Evolutionary conservation across 2,888 invertebrate species (phyloP).

Genomic region (Cyaniris semiargus): DNA sequence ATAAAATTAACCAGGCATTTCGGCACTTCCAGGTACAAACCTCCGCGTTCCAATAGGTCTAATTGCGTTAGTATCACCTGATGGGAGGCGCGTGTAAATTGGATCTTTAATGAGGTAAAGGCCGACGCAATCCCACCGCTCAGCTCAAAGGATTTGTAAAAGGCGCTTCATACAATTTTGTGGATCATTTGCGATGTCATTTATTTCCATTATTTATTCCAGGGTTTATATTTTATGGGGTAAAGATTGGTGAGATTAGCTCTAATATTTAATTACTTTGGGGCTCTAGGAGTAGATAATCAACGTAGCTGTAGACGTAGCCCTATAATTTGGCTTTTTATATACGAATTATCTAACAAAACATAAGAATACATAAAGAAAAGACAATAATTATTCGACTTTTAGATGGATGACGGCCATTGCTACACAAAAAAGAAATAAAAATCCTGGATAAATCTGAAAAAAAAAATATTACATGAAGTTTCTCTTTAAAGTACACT

Average conservation of each 20-base stretch:
- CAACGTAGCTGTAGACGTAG: too few relatives aligned
- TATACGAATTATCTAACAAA: too few relatives aligned
- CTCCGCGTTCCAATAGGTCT: conserved; percentile 47
- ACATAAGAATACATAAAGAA: too few relatives aligned
- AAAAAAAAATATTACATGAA: too few relatives aligned
- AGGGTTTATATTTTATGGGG: not conserved
- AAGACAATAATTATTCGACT: too few relatives aligned
- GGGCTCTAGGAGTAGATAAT: too few relatives aligned
- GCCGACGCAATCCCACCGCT: conserved; percentile 58
- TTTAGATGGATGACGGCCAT: too few relatives aligned
- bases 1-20: not conserved
- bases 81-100: conserved; percentile 68
- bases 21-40: not conserved
- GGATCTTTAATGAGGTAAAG: conserved; percentile 72
- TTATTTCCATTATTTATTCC: not conserved
- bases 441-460: too few relatives aligned
- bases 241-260: not conserved
- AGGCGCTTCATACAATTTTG: conserved; percentile 27
- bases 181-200: conserved; percentile 38
- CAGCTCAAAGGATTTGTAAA: conserved; percentile 4
- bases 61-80: conserved; percentile 77
- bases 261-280: not conserved
- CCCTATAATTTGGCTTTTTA: too few relatives aligned
- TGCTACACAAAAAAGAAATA: too few relatives aligned
- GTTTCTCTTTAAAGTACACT: too few relatives aligned